A percentile compares a stretch with the other conserved stretches of the same genome.
These are phyloP conservation scores for Strongylocentrotus purpuratus DNA, from an alignment of 35 echinoderm and acorn worm species.

Conservation along the genomic window DNA sequence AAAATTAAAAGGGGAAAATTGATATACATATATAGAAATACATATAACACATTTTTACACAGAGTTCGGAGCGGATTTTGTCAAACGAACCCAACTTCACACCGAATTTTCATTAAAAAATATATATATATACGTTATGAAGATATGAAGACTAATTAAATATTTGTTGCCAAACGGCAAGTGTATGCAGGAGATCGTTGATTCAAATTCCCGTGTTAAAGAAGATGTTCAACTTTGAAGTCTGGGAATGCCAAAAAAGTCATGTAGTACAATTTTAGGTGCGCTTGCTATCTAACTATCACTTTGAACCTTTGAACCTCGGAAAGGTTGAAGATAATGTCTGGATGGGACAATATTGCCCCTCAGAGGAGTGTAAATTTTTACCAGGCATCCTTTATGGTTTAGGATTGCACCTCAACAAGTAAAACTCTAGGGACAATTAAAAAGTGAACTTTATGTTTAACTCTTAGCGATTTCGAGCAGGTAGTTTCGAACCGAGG, in stretches of 20 bases:
- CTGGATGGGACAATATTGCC: background rate
- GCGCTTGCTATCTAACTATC: background rate
- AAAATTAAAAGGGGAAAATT: no score
- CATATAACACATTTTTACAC: no score
- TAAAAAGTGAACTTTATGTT: background rate
- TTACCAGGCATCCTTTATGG: background rate
- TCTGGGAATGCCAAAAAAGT: background rate
- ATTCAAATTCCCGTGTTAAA: no score
- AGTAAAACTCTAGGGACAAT: background rate
- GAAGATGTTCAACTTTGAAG: background rate
- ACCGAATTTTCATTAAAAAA: no score
- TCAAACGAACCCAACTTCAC: no score
- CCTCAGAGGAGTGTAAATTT: background rate
- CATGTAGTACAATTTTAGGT: background rate
- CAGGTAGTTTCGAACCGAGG: background rate
- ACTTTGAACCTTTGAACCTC: background rate
- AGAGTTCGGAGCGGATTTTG: no score
- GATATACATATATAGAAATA: no score
- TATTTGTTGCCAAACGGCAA: no score
- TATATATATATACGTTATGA: no score
- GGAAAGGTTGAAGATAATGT: background rate
- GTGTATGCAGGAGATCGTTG: no score
- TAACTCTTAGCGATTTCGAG: no score
- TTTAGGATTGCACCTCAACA: background rate
- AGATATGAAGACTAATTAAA: no score